These are phyloP conservation scores for Rhodinocichla rosea DNA, from an alignment of 2,113 vertebrate genomes.

Conservation along the genomic window DNA sequence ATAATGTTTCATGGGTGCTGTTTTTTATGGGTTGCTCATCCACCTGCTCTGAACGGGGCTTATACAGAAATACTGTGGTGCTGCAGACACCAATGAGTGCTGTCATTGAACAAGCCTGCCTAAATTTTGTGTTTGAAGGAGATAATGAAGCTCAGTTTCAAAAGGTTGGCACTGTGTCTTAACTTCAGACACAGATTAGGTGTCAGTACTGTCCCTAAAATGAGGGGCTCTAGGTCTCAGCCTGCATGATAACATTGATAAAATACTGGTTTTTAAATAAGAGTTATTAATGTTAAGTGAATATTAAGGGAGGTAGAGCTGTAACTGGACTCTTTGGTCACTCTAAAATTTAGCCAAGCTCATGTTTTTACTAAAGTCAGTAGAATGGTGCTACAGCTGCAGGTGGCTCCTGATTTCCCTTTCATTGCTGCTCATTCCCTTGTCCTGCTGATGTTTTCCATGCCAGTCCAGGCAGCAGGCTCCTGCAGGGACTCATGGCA, in stretches of 20 bases:
- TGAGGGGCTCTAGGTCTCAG: neutral
- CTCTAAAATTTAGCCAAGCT: neutral
- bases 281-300: neutral
- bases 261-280: neutral
- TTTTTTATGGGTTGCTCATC: neutral
- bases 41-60: neutral
- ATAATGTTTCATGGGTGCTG: neutral
- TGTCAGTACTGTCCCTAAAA: neutral
- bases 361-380: neutral
- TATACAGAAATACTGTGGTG: neutral
- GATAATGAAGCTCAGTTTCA: neutral
- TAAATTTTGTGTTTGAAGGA: neutral
- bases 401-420: neutral
- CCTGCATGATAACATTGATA: neutral
- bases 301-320: neutral
- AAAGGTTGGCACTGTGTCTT: neutral
- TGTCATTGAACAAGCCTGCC: neutral
- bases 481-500: slow-evolving; percentile 23
- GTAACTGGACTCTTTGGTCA: neutral
- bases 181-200: neutral
- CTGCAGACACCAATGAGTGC: neutral
- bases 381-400: neutral
- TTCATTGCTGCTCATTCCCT: neutral
- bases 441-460: neutral
- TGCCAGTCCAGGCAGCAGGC: slow-evolving; percentile 1